Base-by-base conservation (phyloP, 2,888 invertebrate genomes). In the Cyrtodaria siliqua region DNA sequence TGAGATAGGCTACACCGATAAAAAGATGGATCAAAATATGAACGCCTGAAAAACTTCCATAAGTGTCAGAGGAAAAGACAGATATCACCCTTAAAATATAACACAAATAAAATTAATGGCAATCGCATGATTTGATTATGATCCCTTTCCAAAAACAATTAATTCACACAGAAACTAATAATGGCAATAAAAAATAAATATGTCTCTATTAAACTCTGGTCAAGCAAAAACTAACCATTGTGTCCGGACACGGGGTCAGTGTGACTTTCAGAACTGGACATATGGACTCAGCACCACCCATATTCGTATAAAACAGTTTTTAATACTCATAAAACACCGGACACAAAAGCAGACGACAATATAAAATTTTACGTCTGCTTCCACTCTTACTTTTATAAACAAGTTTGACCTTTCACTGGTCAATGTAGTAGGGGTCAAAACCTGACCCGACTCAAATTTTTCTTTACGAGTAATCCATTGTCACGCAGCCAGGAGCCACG, bases 391-490 rank as follows among this genome's bases (percentile, higher is more conserved):
- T 79, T 79, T 79, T 52, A 33, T 62, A 70, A 79, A 79, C 70
- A 74, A 59, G 57, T 71, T 56, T 72, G 68, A 72, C 71, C 77
- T 72, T 67, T 62, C 33, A 24, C 61, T 56, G 56, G 57, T 62
- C 70, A 56, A 57, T 69, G 38, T 61, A 61, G 44, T 50, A 52
- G 16, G 79, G 60, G 75, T 69, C 63, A 18, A 49, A 57, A 62
- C 67, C 53, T 81, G 78, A 72, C 81, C 78, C 64, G 60, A 68
- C 59, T 81, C 80, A 69, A 78, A 81, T 81, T 81, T 75, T 81
- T 81, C 78, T 81, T 81, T 78, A 81, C 53, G 80, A 61, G 64
- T 29, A 44, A 49, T 64, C 64, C 55, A 75, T 81, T 77, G 77
- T 77, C 49, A 53, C 14, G n/a, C 14, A 40, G 59, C 53, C 29